Conservation (phyloP, 2,888 invertebrate genomes). For the Drosophila melanosoma region DNA sequence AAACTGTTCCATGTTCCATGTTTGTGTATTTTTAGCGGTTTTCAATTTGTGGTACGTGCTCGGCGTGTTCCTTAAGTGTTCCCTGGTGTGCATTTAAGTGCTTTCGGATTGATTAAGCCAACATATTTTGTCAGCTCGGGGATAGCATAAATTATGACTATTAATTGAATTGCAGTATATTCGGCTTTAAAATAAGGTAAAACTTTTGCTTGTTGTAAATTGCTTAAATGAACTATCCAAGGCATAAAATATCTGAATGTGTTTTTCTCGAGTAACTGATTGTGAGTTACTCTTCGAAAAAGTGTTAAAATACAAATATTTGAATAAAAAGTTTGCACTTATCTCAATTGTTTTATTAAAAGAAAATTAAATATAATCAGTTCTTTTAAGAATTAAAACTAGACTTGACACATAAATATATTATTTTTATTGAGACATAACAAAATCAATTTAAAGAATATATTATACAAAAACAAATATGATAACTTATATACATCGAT, state of each 20-base stretch:
- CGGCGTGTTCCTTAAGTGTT: conserved; percentile 47
- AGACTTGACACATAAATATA: background rate
- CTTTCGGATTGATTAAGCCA: conserved; percentile 45
- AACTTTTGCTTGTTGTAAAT: background rate
- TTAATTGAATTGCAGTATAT: conserved; percentile 32
- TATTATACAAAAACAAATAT: background rate
- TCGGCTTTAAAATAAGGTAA: background rate
- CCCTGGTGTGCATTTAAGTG: conserved; percentile 59
- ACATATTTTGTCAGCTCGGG: conserved; percentile 24
- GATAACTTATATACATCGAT: background rate
- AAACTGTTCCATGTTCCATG: conserved; percentile 8
- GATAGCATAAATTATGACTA: conserved; percentile 38
- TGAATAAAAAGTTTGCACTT: background rate
- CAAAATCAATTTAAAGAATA: background rate
- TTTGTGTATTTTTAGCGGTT: conserved; percentile 54
- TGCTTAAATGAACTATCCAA: background rate
- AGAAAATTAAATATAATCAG: background rate
- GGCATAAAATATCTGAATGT: background rate
- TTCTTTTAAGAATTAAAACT: background rate
- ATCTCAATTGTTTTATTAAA: too few species aligned
- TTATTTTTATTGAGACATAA: too few species aligned
- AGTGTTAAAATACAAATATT: background rate
- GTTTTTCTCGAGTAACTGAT: background rate
- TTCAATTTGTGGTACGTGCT: conserved; percentile 53
- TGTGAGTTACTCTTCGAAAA: background rate